Evolutionary conservation across 1,140 invertebrate species (phyloP), one percentile per base, ranked within the genome.

Genomic region (Heterodera schachtii): DNA sequence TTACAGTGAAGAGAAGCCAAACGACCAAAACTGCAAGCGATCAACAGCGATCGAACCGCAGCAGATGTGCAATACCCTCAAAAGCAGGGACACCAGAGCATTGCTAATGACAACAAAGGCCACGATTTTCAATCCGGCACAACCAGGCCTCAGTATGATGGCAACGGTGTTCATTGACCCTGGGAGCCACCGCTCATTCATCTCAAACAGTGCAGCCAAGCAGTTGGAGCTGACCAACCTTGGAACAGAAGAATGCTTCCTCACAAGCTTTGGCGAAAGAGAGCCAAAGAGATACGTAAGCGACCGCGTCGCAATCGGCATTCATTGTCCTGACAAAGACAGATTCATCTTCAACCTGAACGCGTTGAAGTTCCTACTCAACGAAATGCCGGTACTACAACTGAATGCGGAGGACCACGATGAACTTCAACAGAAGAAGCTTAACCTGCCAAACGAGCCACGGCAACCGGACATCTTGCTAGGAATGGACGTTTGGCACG

Each of bases 221-320:
- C 19, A 19, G 49, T 21, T 73, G 44, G 21, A 73, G 49, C 49
- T 73, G 21, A 31, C 13, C 71, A n/a, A 73, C 31, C 43, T 44
- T 19, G 49, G 31, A 31, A 73, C 16, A 2, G 71, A 73, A 31
- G 71, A 19, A 46, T 21, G 49, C 2, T 21, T n/a, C 21, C 21
- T 73, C 49, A n/a, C 71, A 5, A 73, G 71, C 49, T 73, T 73
- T 21, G 71, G 71, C 4, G 16, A 49, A 16, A 49, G 31, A 31
- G 49, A 73, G 7, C 71, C 71, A 19, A 73, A 73, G 49, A 21
- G 16, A 73, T 73, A 73, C 21, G 2, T n/a, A 73, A 73, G 71
- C 21, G 71, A 73, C 13, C 4, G 16, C 16, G 71, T 73, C 44
- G 16, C 4, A 4, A 21, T 73, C 44, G 71, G 49, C 49, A n/a